phyloP scores from a whole-genome alignment of 2,888 invertebrate species.

The Syritta pipiens region DNA sequence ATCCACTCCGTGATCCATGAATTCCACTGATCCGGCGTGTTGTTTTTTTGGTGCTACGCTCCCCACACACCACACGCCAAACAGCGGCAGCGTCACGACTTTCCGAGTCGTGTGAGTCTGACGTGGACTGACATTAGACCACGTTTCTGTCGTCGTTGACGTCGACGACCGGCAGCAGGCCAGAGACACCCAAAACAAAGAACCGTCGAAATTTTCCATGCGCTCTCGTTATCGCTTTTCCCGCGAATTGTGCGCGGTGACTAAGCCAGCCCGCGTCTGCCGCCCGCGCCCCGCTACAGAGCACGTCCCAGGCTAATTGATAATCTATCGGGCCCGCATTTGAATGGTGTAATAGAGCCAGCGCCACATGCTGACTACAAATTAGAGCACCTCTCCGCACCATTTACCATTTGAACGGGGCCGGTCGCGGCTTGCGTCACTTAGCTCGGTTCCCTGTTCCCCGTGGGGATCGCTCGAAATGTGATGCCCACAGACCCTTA shows the following conservation, averaged over 20 bases:
- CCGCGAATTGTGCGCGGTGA: constrained; percentile 45
- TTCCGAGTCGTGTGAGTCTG: constrained; percentile 62
- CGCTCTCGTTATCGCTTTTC: constrained; percentile 61
- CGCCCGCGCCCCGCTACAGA: neutral
- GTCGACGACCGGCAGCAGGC: constrained; percentile 4
- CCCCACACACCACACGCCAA: constrained; percentile 23
- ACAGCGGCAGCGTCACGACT: constrained; percentile 63
- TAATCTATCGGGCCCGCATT: constrained; percentile 66
- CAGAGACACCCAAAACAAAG: constrained; percentile 29
- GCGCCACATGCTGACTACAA: constrained; percentile 67
- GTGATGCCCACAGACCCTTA: constrained; percentile 64
- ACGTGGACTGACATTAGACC: constrained; percentile 64
- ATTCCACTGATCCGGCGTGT: constrained; percentile 46
- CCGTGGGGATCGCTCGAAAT: constrained; percentile 40
- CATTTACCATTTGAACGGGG: constrained; percentile 44
- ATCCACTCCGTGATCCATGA: constrained; percentile 67
- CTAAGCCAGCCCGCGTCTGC: constrained; percentile 29
- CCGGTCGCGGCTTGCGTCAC: constrained; percentile 41
- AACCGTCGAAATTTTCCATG: constrained; percentile 22
- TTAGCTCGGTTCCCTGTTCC: neutral
- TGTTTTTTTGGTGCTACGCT: constrained; percentile 13
- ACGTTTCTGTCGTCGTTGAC: constrained; percentile 18
- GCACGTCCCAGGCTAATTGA: constrained; percentile 57
- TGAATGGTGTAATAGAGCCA: constrained; percentile 63
- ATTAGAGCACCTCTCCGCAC: constrained; percentile 57